Conservation (phyloP, 2,113 vertebrate genomes). For the Muntiacus reevesi region DNA sequence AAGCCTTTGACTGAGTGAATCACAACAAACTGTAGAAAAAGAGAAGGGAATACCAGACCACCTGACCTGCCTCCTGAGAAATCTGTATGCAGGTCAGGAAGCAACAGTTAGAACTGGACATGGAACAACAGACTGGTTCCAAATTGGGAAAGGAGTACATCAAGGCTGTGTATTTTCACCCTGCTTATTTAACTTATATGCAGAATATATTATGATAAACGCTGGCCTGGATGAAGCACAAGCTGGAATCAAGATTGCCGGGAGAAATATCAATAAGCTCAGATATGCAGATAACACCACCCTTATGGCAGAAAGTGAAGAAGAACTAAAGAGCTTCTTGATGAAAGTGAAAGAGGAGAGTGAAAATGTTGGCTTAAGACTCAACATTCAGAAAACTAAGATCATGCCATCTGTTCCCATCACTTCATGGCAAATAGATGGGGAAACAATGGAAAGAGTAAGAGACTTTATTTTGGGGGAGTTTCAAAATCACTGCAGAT, state of each 20-base stretch:
- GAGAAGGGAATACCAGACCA: background rate
- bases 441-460: background rate
- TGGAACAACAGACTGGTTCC: background rate
- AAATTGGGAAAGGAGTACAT: background rate
- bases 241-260: background rate
- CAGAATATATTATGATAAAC: background rate
- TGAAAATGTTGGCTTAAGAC: background rate
- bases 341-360: background rate
- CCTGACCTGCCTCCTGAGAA: background rate
- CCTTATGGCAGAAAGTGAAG: background rate
- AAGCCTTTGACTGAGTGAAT: background rate
- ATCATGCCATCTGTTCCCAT: background rate
- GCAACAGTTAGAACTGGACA: background rate
- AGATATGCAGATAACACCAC: background rate
- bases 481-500: background rate
- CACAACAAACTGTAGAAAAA: background rate
- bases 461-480: background rate
- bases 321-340: background rate
- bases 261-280: background rate
- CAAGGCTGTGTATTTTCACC: background rate
- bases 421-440: background rate
- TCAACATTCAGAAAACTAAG: background rate
- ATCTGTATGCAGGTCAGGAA: background rate
- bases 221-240: background rate
- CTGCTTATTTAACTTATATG: background rate